Evolutionary conservation across 2,888 invertebrate genomes (phyloP), one percentile per base, ranked within the genome.

Genomic region (Acleris cristana): DNA sequence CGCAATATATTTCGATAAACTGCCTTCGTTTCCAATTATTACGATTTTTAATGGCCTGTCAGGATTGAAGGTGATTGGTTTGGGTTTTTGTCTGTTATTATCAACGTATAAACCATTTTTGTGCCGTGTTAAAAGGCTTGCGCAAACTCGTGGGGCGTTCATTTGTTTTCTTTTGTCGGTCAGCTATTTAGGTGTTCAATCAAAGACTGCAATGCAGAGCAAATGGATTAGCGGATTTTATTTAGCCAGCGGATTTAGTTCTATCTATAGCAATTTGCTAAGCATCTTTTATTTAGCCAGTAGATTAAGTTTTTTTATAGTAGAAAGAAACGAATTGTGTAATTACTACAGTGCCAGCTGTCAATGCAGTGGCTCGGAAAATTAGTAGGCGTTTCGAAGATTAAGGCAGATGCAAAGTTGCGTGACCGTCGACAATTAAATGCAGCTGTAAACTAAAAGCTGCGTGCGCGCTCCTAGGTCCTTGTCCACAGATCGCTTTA

Each of bases 21-120:
- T 75, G 74, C 77, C 75, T 77, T 80, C 79, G 79, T 77, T 79
- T 82, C 82, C 83, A 85, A 87, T 86, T 84, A 86, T 85, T 81
- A 82, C 80, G 79, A 82, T 85, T 87, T 86, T 88, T 84, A 85
- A 78, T 79, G 79, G 78, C 78, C 81, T 79, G 83, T 81, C 80
- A 80, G 77, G 72, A 70, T 19, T 23, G 53, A 21, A 16, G 51
- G 40, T 70, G 77, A 75, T 81, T 78, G 78, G 77, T 81, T 83
- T 82, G 80, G 79, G 76, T 82, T 81, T 81, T 77, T 75, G 75
- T 77, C 81, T 77, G 76, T 80, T 82, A 80, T 79, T 79, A 76
- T 72, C 71, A 73, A 74, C 71, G 76, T 72, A 74, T 74, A 76
- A 72, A 73, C 70, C 79, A 80, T 77, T 48, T 51, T 21, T 21